phyloP scores from a whole-genome alignment of 2,888 invertebrate genomes.

The Lysandra coridon region DNA sequence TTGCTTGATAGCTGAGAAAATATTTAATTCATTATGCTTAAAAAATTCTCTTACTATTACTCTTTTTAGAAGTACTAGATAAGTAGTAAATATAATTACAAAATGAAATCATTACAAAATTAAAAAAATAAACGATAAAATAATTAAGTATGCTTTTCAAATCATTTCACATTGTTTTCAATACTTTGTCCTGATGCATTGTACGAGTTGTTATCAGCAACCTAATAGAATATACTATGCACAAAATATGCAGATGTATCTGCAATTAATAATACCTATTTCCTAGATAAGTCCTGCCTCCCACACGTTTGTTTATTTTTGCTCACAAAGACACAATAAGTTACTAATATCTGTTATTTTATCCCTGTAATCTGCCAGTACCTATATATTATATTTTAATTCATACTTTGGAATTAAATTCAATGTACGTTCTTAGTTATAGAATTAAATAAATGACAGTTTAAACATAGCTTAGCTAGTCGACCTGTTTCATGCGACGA shows the following conservation, averaged over 20 bases:
- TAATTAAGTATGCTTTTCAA: too few species aligned
- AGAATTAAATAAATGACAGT: too few species aligned
- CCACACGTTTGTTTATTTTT: background rate
- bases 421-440: too few species aligned
- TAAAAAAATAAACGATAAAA: too few species aligned
- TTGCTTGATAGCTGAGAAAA: background rate
- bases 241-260: background rate
- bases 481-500: background rate
- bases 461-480: too few species aligned
- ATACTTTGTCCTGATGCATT: background rate
- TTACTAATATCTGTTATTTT: too few species aligned
- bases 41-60: background rate
- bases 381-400: too few species aligned
- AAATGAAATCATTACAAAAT: too few species aligned
- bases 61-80: background rate
- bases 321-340: background rate
- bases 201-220: background rate
- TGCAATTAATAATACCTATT: background rate
- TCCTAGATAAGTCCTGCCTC: background rate
- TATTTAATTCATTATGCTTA: background rate
- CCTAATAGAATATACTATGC: background rate
- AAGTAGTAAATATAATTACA: too few species aligned
- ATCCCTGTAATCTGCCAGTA: too few species aligned
- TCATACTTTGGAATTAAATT: too few species aligned
- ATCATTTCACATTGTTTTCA: too few species aligned